Evolutionary conservation across 1,140 invertebrate species (phyloP).

Genomic region (Diabrotica undecimpunctata): DNA sequence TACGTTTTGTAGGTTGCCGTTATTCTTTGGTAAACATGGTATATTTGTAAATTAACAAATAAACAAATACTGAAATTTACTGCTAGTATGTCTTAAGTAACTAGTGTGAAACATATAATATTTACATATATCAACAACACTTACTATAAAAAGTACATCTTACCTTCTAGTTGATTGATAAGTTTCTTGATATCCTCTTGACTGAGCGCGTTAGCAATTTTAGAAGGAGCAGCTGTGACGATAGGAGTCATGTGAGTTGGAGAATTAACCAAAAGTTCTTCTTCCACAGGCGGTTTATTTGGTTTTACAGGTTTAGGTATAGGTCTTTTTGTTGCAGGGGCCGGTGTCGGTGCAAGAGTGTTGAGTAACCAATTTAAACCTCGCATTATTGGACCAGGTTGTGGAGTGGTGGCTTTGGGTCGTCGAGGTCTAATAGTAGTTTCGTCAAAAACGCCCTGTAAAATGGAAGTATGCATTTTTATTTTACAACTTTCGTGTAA

Average conservation of each 20-base stretch:
- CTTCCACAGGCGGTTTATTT: slow-evolving; percentile 24
- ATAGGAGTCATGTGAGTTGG: slow-evolving; percentile 41
- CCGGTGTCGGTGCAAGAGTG: slow-evolving; percentile 37
- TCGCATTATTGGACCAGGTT: slow-evolving; percentile 38
- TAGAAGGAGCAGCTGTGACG: slow-evolving; percentile 30
- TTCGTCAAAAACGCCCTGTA: slow-evolving; percentile 34
- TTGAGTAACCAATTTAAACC: slow-evolving; percentile 44
- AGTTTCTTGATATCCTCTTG: slow-evolving; percentile 24
- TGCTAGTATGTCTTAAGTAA: too few species aligned
- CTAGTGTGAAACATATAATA: too few species aligned
- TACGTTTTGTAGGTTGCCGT: too few species aligned
- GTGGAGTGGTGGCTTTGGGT: slow-evolving; percentile 28
- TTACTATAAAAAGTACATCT: neutral
- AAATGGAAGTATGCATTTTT: neutral
- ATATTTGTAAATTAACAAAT: too few species aligned
- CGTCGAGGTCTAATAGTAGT: slow-evolving; percentile 27
- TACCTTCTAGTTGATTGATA: slow-evolving; percentile 41
- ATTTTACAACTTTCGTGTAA: neutral
- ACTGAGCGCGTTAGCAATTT: slow-evolving; percentile 10
- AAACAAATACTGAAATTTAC: too few species aligned
- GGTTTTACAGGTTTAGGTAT: slow-evolving; percentile 23
- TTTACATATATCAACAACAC: too few species aligned
- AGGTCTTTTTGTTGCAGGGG: slow-evolving; percentile 19
- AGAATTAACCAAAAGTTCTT: slow-evolving; percentile 36
- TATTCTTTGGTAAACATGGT: too few species aligned